phyloP scores from a whole-genome alignment of 2,113 vertebrate genomes.

The Melospiza georgiana region DNA sequence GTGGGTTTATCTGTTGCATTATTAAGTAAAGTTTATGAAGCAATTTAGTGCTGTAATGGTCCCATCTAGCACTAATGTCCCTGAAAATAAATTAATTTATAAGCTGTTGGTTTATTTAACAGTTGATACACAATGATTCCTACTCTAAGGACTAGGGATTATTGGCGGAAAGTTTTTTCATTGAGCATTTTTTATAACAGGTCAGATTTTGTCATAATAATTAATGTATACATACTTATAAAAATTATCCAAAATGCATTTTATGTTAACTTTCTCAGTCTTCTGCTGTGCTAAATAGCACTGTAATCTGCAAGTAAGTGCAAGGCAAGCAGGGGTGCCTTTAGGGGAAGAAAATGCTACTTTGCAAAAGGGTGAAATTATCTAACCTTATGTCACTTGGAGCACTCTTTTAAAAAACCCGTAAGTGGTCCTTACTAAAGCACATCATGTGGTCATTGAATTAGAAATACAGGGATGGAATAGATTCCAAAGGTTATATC shows the following conservation, averaged over 20 bases:
- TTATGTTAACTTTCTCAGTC: background rate
- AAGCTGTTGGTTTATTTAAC: conserved; percentile 12
- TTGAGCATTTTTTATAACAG: background rate
- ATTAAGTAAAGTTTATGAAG: background rate
- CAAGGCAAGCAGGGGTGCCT: background rate
- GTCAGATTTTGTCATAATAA: background rate
- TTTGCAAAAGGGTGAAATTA: background rate
- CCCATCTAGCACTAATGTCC: background rate
- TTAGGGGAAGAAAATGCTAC: background rate
- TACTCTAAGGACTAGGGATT: background rate
- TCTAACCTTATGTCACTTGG: conserved; percentile 10
- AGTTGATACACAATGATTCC: background rate
- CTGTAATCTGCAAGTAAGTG: background rate
- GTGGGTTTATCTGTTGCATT: background rate
- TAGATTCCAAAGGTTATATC: conserved; percentile 51
- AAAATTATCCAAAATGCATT: background rate
- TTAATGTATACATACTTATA: background rate
- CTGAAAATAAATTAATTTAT: background rate
- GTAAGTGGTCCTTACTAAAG: conserved; percentile 23
- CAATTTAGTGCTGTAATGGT: background rate
- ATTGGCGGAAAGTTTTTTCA: background rate
- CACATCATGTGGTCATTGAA: conserved; percentile 53
- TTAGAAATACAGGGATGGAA: conserved; percentile 24
- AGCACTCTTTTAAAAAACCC: conserved; percentile 30
- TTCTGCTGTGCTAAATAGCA: background rate